Evolutionary conservation across 2,113 vertebrate genomes (phyloP).

Genomic region (Ranitomeya variabilis): DNA sequence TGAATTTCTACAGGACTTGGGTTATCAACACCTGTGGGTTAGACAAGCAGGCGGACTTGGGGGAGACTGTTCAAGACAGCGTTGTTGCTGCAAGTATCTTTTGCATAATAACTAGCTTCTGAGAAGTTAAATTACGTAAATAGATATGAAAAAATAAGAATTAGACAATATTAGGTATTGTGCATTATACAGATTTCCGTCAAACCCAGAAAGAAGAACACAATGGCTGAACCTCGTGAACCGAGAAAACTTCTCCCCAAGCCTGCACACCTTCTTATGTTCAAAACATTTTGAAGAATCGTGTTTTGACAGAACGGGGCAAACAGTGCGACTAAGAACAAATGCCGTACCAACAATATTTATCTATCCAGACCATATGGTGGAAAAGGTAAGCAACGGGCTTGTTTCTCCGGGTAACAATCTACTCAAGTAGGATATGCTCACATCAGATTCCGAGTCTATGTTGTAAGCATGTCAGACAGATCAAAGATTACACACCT

Average conservation of each 20-base stretch:
- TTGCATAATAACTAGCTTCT: no score
- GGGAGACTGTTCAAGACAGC: no score
- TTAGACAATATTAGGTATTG: background rate
- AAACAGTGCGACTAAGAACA: conserved; percentile 63
- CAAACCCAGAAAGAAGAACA: conserved; percentile 64
- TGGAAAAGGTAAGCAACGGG: conserved; percentile 55
- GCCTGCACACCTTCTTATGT: conserved; percentile 65
- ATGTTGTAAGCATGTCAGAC: no score
- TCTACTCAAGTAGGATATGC: no score
- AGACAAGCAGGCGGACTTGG: no score
- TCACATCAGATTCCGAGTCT: no score
- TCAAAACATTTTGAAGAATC: conserved; percentile 65
- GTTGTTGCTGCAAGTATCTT: no score
- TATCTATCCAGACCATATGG: conserved; percentile 66
- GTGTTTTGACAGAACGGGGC: conserved; percentile 66
- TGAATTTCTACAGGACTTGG: no score
- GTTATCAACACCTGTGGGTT: no score
- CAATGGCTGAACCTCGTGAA: conserved; percentile 64
- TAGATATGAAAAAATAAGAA: no score
- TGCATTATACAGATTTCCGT: conserved; percentile 62
- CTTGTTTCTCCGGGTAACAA: background rate
- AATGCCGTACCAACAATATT: conserved; percentile 66
- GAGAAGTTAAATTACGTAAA: no score
- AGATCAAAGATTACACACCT: no score
- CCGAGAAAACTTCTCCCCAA: conserved; percentile 66